Evolutionary conservation across 1,140 invertebrate species (phyloP).

Genomic region (Neodiprion fabricii): DNA sequence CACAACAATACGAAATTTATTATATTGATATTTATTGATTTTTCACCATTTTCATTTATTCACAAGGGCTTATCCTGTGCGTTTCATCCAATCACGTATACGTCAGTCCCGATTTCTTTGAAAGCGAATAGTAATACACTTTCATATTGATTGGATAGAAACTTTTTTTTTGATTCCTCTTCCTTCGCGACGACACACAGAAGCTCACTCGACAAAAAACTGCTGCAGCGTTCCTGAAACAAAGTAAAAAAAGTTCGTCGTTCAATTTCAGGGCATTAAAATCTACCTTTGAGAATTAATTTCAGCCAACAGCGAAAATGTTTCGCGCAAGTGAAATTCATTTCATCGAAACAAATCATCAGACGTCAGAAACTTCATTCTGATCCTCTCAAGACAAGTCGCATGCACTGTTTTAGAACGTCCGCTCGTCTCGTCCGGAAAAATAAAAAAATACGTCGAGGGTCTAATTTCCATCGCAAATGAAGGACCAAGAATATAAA

Average conservation of each 20-base stretch:
- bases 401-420: no score
- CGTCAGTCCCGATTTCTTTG: not conserved
- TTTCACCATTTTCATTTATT: not conserved
- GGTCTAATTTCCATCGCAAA: no score
- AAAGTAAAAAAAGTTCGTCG: not conserved
- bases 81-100: not conserved
- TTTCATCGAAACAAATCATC: no score
- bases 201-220: not conserved
- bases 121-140: not conserved
- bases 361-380: no score
- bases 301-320: no score
- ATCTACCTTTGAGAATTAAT: no score
- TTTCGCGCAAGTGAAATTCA: no score
- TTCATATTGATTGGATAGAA: not conserved
- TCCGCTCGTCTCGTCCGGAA: no score
- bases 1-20: not conserved
- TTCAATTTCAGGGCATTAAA: no score
- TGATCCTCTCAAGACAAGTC: no score
- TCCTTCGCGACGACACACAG: not conserved
- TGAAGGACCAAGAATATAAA: no score
- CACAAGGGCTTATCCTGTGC: not conserved
- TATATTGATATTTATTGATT: not conserved
- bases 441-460: no score
- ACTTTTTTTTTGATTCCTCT: not conserved
- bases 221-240: not conserved